These are phyloP conservation scores for Eumeta japonica DNA, from an alignment of 1,140 invertebrate genomes.

Conservation along the genomic window DNA sequence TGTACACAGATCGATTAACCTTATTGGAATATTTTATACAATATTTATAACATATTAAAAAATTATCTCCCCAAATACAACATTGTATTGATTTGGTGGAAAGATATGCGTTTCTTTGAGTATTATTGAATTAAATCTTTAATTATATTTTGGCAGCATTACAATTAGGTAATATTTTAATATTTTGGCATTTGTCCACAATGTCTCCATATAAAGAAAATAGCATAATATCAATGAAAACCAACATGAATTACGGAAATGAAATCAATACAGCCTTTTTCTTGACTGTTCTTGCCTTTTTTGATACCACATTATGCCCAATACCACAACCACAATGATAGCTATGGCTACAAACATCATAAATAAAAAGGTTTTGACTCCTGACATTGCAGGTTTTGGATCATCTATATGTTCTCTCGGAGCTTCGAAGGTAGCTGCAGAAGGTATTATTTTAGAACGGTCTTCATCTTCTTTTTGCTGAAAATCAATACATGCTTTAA, in stretches of 20 bases:
- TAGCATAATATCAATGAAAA: too few species aligned
- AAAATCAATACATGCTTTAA: slow-evolving; percentile 20
- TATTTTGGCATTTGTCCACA: too few species aligned
- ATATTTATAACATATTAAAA: too few species aligned
- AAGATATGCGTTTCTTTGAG: too few species aligned
- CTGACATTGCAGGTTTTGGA: slow-evolving; percentile 78
- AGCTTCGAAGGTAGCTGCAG: slow-evolving; percentile 77
- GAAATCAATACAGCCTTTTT: slow-evolving; percentile 82
- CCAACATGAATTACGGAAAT: not conserved
- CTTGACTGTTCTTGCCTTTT: slow-evolving; percentile 85
- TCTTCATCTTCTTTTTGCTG: slow-evolving; percentile 68
- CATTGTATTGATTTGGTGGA: too few species aligned
- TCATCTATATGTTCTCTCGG: slow-evolving; percentile 88
- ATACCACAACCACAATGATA: slow-evolving; percentile 75
- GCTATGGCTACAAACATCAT: slow-evolving; percentile 78
- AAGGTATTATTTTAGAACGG: slow-evolving; percentile 74
- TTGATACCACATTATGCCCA: slow-evolving; percentile 89
- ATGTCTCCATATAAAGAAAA: too few species aligned
- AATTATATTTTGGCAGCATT: too few species aligned
- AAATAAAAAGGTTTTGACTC: slow-evolving; percentile 85
- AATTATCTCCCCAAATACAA: too few species aligned
- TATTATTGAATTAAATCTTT: too few species aligned
- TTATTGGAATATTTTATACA: too few species aligned
- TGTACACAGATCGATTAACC: too few species aligned
- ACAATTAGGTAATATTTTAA: too few species aligned